These are phyloP conservation scores for Zaprionus nigranus DNA, from an alignment of 1,140 invertebrate species.

Conservation along the genomic window DNA sequence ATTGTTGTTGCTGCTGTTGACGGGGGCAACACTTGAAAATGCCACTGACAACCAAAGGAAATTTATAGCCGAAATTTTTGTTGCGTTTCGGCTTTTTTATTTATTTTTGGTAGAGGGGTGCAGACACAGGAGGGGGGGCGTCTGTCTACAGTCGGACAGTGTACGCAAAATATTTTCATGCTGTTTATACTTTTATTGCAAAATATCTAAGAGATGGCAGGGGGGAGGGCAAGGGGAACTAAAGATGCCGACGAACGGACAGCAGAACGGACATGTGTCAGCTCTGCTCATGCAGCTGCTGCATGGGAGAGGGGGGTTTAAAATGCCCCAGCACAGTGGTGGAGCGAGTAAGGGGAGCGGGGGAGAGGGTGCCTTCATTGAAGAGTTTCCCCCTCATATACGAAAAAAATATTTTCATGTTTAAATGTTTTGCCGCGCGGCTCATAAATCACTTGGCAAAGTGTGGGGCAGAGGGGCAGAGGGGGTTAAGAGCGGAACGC, in stretches of 20 bases:
- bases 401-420: slow-evolving; percentile 68
- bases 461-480: slow-evolving; percentile 24
- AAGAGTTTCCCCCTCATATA: slow-evolving; percentile 41
- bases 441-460: slow-evolving; percentile 80
- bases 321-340: not conserved
- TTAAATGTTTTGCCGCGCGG: slow-evolving; percentile 68
- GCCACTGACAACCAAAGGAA: slow-evolving; percentile 80
- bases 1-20: not conserved
- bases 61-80: slow-evolving; percentile 80
- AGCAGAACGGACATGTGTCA: slow-evolving; percentile 58
- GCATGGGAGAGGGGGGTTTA: not conserved
- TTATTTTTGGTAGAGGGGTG: not conserved
- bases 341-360: not conserved
- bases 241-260: slow-evolving; percentile 37
- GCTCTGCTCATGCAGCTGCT: slow-evolving; percentile 13
- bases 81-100: slow-evolving; percentile 31
- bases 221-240: slow-evolving; percentile 17
- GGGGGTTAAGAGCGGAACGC: not conserved
- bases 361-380: not conserved
- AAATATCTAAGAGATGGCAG: slow-evolving; percentile 57
- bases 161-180: slow-evolving; percentile 75
- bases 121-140: not conserved
- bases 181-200: slow-evolving; percentile 81
- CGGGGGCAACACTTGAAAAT: slow-evolving; percentile 66
- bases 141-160: slow-evolving; percentile 48